Percentiles rank a stretch among this genome's conserved stretches.
Evolutionary conservation across 2,888 invertebrate genomes (phyloP).

Genomic region (Apodemia duryi): DNA sequence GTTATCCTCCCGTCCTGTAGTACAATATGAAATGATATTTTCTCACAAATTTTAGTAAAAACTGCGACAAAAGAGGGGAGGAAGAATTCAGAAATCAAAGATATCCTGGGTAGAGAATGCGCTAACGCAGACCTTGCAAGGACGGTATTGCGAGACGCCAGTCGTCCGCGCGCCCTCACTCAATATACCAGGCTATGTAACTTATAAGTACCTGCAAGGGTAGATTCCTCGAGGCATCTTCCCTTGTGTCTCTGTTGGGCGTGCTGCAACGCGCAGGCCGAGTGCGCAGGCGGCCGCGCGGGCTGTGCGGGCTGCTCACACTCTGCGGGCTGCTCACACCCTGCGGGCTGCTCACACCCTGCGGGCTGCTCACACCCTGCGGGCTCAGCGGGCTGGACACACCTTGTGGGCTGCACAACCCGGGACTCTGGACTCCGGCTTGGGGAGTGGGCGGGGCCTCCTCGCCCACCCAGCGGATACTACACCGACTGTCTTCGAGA

Average conservation of each 20-base stretch:
- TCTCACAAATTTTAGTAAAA: too few species aligned
- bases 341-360: not conserved
- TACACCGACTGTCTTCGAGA: slow-evolving; percentile 31
- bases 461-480: slow-evolving; percentile 17
- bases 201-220: slow-evolving; percentile 45
- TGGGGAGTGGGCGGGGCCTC: slow-evolving; percentile 17
- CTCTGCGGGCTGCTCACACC: not conserved
- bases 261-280: slow-evolving; percentile 44
- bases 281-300: slow-evolving; percentile 20
- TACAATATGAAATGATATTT: too few species aligned
- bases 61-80: too few species aligned
- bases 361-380: too few species aligned
- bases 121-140: too few species aligned
- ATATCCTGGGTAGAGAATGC: too few species aligned
- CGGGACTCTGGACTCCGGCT: not conserved
- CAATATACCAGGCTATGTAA: too few species aligned
- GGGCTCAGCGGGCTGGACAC: too few species aligned
- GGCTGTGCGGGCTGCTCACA: slow-evolving; percentile 17
- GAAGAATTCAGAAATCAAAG: too few species aligned
- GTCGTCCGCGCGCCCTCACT: too few species aligned
- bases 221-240: slow-evolving; percentile 32
- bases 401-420: not conserved
- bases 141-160: too few species aligned
- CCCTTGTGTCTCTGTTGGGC: slow-evolving; percentile 40
- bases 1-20: too few species aligned